Evolutionary conservation across 2,888 invertebrate species (phyloP).

Genomic region (Priocnemis perturbator): DNA sequence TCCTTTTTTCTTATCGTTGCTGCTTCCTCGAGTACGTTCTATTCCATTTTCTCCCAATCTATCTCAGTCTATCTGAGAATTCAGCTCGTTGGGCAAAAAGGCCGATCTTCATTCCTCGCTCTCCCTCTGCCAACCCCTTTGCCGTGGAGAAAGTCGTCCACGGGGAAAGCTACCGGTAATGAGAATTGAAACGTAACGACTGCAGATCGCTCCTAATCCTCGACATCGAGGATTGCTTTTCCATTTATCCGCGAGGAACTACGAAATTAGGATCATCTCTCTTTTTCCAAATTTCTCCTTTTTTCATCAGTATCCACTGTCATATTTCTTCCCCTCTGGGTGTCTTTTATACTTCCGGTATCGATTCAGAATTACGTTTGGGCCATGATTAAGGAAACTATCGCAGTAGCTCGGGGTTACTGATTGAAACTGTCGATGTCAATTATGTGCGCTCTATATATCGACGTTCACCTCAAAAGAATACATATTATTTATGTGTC

Average conservation of each 20-base stretch:
- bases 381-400: constrained; percentile 42
- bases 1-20: constrained; percentile 23
- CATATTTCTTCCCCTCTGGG: constrained; percentile 1
- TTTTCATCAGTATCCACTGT: neutral
- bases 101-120: constrained; percentile 38
- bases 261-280: constrained; percentile 39
- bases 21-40: constrained; percentile 24
- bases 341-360: constrained; percentile 6
- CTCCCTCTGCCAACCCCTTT: constrained; percentile 38
- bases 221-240: constrained; percentile 47
- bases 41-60: constrained; percentile 56
- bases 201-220: constrained; percentile 55
- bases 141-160: constrained; percentile 23
- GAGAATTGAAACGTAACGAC: constrained; percentile 43
- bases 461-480: no score
- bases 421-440: constrained; percentile 17
- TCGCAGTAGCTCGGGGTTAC: constrained; percentile 43
- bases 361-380: constrained; percentile 26
- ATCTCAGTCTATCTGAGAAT: constrained; percentile 50
- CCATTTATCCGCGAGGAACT: constrained; percentile 39
- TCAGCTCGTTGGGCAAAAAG: constrained; percentile 52
- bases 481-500: no score
- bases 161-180: constrained; percentile 58
- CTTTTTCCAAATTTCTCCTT: no score
- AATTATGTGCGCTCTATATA: no score